These are phyloP conservation scores for Siniperca scherzeri DNA, from an alignment of 2,797 vertebrate species.

Conservation along the genomic window DNA sequence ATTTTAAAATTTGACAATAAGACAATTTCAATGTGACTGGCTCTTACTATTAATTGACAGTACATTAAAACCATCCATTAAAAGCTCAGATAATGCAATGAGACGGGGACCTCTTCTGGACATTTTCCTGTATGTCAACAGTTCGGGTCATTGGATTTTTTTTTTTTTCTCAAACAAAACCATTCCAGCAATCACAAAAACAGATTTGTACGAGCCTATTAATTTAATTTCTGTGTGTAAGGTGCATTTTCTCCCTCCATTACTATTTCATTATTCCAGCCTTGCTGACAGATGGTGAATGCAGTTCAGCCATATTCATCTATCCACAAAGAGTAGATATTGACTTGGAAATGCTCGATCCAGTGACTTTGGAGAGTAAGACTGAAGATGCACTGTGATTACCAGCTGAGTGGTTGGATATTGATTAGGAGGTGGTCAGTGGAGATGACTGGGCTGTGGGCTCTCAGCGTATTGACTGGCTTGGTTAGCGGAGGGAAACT, in stretches of 20 bases:
- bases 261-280: slow-evolving; percentile 22
- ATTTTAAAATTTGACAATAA: neutral
- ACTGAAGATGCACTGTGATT: slow-evolving; percentile 66
- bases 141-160: no score
- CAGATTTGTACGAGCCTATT: slow-evolving; percentile 4
- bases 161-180: no score
- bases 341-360: slow-evolving; percentile 57
- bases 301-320: slow-evolving; percentile 48
- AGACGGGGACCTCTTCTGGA: neutral
- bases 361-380: slow-evolving; percentile 62
- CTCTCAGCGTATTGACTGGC: slow-evolving; percentile 67
- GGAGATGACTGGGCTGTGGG: slow-evolving; percentile 72
- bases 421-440: slow-evolving; percentile 75
- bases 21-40: neutral
- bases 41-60: neutral
- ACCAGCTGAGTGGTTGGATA: slow-evolving; percentile 69
- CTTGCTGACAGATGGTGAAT: slow-evolving; percentile 35
- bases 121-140: neutral
- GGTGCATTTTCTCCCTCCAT: slow-evolving; percentile 3
- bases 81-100: neutral
- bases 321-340: slow-evolving; percentile 60
- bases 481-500: slow-evolving; percentile 58
- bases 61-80: slow-evolving; percentile 11
- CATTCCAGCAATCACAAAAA: slow-evolving; percentile 1
- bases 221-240: slow-evolving; percentile 25